These are phyloP conservation scores for Cephus runcator DNA, from an alignment of 2,888 invertebrate genomes.

Conservation along the genomic window DNA sequence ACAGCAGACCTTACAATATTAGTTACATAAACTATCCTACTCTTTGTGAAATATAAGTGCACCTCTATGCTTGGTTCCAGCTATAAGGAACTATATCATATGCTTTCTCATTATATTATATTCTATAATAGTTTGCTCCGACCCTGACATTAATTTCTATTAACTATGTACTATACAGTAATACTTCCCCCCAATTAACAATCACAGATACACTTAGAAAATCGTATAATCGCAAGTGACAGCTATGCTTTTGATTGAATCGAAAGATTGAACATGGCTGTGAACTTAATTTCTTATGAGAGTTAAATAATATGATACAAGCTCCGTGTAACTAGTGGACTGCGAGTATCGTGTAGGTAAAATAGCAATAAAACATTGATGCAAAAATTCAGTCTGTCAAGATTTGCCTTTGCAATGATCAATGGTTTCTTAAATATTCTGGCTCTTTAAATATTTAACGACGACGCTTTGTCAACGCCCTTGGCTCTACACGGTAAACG, in stretches of 20 bases:
- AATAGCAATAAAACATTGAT: background rate
- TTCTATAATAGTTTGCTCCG: background rate
- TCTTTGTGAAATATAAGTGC: constrained; percentile 13
- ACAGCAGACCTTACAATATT: background rate
- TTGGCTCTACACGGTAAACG: background rate
- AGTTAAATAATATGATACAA: background rate
- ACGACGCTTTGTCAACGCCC: no score
- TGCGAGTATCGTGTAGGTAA: background rate
- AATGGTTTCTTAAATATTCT: background rate
- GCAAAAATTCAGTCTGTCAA: constrained; percentile 15
- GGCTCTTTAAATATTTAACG: background rate
- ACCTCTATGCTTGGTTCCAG: constrained; percentile 13
- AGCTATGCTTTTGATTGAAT: background rate
- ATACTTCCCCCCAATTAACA: background rate
- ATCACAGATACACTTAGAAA: background rate
- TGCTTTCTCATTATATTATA: constrained; percentile 1
- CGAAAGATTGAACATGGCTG: background rate
- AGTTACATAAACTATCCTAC: background rate
- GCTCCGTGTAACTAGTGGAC: background rate
- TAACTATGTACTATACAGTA: background rate
- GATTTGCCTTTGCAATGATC: background rate
- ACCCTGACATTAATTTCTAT: background rate
- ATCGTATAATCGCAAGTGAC: background rate
- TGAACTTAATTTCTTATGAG: background rate
- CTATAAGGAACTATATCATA: constrained; percentile 11